These are phyloP conservation scores for Bradypodion ventrale DNA, from an alignment of 2,797 vertebrate species.

Conservation along the genomic window DNA sequence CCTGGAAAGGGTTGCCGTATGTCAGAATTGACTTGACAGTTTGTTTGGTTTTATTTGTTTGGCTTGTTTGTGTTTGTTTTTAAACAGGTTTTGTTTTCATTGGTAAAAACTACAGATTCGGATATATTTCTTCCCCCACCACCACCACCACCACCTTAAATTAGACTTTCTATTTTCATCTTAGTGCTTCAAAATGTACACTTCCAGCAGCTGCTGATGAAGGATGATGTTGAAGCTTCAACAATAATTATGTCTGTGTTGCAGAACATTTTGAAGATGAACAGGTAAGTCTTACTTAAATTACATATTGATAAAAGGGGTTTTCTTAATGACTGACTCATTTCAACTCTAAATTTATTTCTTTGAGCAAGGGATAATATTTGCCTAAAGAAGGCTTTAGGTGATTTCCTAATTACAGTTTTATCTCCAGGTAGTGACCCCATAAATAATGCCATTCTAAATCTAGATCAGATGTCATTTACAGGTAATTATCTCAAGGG, in stretches of 20 bases:
- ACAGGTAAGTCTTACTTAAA: conserved; percentile 77
- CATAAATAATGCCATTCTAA: background rate
- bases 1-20: too few relatives aligned
- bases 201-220: conserved; percentile 86
- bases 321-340: conserved; percentile 24
- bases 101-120: background rate
- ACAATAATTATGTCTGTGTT: conserved; percentile 81
- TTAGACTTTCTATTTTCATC: conserved; percentile 38
- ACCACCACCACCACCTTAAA: conserved; percentile 39
- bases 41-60: too few relatives aligned
- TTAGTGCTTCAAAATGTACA: conserved; percentile 85
- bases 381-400: background rate
- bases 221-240: conserved; percentile 82
- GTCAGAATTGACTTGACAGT: too few relatives aligned
- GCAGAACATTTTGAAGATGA: conserved; percentile 78
- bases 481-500: background rate
- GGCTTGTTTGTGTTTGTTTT: too few relatives aligned
- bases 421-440: background rate
- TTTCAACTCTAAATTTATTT: background rate
- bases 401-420: background rate
- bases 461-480: background rate
- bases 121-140: conserved; percentile 14
- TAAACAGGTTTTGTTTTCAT: background rate
- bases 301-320: background rate
- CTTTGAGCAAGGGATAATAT: background rate